Percentiles rank a stretch among this genome's conserved stretches.
Evolutionary conservation across 2,113 vertebrate species (phyloP).

Genomic region (Neolamprologus variostigma): DNA sequence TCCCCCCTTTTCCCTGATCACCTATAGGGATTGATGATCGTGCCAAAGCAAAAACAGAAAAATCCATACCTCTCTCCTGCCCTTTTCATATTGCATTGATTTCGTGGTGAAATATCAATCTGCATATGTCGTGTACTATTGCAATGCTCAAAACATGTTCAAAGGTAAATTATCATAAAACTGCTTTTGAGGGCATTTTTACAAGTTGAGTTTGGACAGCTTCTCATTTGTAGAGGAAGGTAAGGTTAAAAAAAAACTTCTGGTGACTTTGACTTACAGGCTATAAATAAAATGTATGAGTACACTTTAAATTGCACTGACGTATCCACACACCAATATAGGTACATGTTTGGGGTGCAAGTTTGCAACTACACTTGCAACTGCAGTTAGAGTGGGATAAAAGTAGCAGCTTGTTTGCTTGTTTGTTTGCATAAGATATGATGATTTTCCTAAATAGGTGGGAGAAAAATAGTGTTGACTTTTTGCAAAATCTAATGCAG

Average conservation of each 20-base stretch:
- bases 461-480: not conserved
- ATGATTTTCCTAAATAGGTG: not conserved
- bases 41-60: constrained; percentile 42
- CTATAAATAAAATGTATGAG: constrained; percentile 2
- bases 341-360: not conserved
- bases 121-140: constrained; percentile 31
- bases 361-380: not conserved
- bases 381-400: not conserved
- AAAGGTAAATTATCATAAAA: constrained; percentile 22
- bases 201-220: not conserved
- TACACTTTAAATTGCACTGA: not conserved
- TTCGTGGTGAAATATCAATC: constrained; percentile 47
- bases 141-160: not conserved
- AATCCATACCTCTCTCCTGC: constrained; percentile 48
- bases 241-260: not conserved
- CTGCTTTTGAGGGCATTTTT: not conserved
- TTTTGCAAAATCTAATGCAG: not conserved
- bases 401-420: not conserved
- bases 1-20: constrained; percentile 34
- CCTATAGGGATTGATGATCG: constrained; percentile 52
- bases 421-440: not conserved
- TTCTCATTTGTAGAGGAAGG: not conserved
- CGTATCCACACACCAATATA: not conserved
- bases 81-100: constrained; percentile 52
- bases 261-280: not conserved